Evolutionary conservation across 2,888 invertebrate genomes (phyloP).

Genomic region (Apeira syringaria): DNA sequence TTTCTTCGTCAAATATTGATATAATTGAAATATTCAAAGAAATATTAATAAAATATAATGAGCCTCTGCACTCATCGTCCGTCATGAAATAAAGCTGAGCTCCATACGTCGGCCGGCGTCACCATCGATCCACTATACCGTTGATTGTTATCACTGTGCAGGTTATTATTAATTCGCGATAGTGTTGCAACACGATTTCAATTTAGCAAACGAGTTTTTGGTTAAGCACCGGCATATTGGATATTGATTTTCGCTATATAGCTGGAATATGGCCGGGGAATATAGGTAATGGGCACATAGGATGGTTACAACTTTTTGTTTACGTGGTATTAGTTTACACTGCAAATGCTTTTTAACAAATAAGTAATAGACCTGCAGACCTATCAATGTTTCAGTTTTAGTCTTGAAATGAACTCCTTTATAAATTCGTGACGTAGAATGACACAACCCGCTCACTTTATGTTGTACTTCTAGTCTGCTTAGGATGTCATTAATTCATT

Average conservation of each 20-base stretch:
- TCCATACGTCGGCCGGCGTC: background rate
- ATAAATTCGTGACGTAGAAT: too few species aligned
- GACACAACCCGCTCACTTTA: too few species aligned
- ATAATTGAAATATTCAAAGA: too few species aligned
- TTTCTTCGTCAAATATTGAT: too few species aligned
- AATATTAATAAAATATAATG: too few species aligned
- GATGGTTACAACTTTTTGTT: background rate
- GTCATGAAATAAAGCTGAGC: background rate
- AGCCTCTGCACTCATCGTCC: background rate
- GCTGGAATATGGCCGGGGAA: background rate
- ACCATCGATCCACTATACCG: slow-evolving; percentile 31
- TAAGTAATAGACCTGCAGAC: background rate
- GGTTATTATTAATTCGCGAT: slow-evolving; percentile 38
- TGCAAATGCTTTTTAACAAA: background rate
- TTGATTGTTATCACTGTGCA: slow-evolving; percentile 42
- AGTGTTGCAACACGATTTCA: slow-evolving; percentile 29
- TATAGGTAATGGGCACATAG: slow-evolving; percentile 1
- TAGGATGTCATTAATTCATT: too few species aligned
- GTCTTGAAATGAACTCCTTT: too few species aligned
- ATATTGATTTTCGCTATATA: slow-evolving; percentile 24
- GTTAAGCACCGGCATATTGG: slow-evolving; percentile 26
- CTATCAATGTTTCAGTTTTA: too few species aligned
- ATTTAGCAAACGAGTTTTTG: slow-evolving; percentile 35
- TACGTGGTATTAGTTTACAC: background rate
- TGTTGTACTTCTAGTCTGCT: too few species aligned